Conservation (phyloP, 2,797 vertebrate species). For the Mastacembelus armatus region DNA sequence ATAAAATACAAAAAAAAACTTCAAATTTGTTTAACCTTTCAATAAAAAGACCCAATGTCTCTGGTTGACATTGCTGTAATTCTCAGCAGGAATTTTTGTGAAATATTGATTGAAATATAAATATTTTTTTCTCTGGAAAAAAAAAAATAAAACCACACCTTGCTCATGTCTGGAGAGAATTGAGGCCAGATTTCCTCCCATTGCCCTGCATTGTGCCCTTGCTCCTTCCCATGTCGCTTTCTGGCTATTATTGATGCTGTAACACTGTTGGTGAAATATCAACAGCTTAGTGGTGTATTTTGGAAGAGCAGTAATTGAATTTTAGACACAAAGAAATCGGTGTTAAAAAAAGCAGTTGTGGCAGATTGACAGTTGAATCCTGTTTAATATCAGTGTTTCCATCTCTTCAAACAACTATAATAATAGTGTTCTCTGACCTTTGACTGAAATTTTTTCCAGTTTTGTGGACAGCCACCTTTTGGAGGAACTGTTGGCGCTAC, state of each 20-base stretch:
- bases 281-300: neutral
- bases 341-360: neutral
- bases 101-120: too few relatives aligned
- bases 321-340: neutral
- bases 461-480: constrained; percentile 53
- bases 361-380: neutral
- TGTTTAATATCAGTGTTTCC: neutral
- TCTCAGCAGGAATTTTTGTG: neutral
- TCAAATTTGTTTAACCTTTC: neutral
- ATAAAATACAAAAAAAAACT: too few relatives aligned
- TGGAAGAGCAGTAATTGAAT: neutral
- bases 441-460: constrained; percentile 50
- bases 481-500: constrained; percentile 33
- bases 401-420: neutral
- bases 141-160: constrained; percentile 13
- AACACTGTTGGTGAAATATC: constrained; percentile 30
- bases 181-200: constrained; percentile 41
- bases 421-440: constrained; percentile 54
- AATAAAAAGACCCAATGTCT: neutral
- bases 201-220: constrained; percentile 15
- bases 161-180: constrained; percentile 13
- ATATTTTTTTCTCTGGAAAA: neutral
- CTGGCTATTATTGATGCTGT: neutral
- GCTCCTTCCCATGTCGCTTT: constrained; percentile 29
- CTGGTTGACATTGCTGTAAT: too few relatives aligned